Conservation (phyloP, 2,113 vertebrate genomes). For the Lamprotornis superbus region DNA sequence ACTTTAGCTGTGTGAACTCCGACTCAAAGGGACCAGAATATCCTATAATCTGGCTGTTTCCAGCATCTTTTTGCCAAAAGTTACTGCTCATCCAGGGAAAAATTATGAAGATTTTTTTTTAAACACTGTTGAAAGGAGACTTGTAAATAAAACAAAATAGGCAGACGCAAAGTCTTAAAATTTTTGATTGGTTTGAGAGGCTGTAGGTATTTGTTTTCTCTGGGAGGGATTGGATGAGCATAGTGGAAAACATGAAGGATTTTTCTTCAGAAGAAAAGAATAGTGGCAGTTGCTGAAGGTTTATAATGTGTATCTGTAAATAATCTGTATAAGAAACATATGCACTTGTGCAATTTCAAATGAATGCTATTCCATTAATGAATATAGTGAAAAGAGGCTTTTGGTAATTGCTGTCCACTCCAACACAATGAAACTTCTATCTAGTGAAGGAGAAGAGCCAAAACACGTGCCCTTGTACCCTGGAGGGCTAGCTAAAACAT, state of each 20-base stretch:
- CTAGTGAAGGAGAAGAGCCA: background rate
- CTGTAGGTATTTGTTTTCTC: background rate
- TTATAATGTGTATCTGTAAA: background rate
- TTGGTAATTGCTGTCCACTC: background rate
- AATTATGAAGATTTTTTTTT: background rate
- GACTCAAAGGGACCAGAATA: background rate
- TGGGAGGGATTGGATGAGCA: background rate
- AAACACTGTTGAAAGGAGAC: background rate
- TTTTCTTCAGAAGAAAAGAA: background rate
- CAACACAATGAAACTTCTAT: background rate
- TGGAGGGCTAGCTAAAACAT: background rate
- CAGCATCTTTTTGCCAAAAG: background rate
- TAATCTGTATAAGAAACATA: background rate
- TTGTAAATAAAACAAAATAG: background rate
- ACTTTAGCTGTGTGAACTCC: background rate
- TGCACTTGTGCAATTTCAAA: background rate
- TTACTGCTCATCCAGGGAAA: background rate
- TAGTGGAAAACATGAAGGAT: background rate
- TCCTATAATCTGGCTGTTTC: background rate
- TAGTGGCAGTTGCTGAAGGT: background rate
- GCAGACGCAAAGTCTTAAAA: background rate
- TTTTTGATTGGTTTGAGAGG: background rate
- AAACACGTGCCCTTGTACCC: rapidly evolving
- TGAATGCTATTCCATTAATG: background rate
- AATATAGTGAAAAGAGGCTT: background rate